These are phyloP conservation scores for Myioborus miniatus DNA, from an alignment of 2,797 vertebrate genomes.

Conservation along the genomic window DNA sequence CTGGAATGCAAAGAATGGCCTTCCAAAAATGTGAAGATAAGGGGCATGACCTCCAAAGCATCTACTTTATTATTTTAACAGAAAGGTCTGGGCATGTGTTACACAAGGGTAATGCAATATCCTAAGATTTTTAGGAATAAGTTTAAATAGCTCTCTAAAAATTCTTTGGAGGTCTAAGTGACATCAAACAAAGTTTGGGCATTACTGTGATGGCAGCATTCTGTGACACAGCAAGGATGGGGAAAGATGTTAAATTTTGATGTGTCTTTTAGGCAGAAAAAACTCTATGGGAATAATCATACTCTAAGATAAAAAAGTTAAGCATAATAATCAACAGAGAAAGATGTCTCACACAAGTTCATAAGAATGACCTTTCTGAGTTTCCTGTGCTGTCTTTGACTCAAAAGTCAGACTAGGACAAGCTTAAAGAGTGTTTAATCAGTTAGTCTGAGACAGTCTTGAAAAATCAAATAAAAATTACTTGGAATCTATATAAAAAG, in stretches of 20 bases:
- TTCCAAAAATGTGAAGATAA: background rate
- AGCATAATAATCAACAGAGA: background rate
- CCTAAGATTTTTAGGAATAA: background rate
- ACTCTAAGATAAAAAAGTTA: background rate
- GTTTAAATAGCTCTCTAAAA: background rate
- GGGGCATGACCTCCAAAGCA: background rate
- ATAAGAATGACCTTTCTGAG: background rate
- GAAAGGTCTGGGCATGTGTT: accelerated
- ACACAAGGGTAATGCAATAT: background rate
- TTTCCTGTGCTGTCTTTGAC: background rate
- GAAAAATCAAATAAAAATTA: background rate
- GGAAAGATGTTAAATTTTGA: background rate
- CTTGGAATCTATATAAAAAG: background rate
- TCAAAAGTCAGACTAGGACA: background rate
- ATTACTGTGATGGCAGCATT: background rate
- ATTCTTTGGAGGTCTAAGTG: background rate
- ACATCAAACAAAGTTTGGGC: background rate
- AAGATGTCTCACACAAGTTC: background rate
- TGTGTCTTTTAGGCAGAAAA: background rate
- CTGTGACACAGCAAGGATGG: background rate
- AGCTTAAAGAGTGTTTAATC: background rate
- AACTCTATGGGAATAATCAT: background rate
- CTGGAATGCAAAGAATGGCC: background rate
- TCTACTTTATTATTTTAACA: background rate
- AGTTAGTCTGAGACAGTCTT: background rate